These are phyloP conservation scores for Nipponia nippon DNA, from an alignment of 2,113 vertebrate species.

Conservation along the genomic window DNA sequence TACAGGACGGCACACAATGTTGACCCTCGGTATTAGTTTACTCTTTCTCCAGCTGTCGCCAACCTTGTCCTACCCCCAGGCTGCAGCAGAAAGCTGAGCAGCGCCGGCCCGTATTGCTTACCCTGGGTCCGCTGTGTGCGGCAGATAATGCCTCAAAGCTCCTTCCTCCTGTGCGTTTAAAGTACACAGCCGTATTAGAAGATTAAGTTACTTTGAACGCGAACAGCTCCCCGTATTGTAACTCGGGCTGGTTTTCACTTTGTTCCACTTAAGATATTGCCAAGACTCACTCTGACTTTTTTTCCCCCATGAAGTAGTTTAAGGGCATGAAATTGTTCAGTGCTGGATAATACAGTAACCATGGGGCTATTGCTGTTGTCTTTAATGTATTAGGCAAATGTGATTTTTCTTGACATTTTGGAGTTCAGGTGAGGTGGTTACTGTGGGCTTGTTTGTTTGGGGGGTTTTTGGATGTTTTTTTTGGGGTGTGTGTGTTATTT, in stretches of 20 bases:
- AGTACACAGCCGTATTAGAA: constrained; percentile 11
- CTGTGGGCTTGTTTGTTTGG: background rate
- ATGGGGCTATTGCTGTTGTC: background rate
- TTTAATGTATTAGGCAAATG: background rate
- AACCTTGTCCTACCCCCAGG: background rate
- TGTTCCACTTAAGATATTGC: constrained; percentile 29
- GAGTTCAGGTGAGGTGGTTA: background rate
- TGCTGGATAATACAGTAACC: background rate
- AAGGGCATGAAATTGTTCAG: background rate
- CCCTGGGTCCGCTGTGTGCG: background rate
- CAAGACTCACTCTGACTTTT: background rate
- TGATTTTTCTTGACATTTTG: background rate
- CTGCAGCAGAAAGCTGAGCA: background rate
- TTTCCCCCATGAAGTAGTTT: background rate
- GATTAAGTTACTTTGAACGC: constrained; percentile 34
- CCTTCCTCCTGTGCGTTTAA: constrained; percentile 40
- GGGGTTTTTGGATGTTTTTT: no score
- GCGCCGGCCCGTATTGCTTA: background rate
- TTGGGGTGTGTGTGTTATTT: background rate
- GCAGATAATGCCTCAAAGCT: constrained; percentile 54
- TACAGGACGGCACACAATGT: fast-evolving
- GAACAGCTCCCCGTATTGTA: background rate
- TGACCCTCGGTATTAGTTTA: background rate
- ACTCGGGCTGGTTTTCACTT: background rate
- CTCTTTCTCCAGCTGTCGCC: background rate